Conservation (phyloP, 2,888 invertebrate genomes). For the Melanargia galathea region DNA sequence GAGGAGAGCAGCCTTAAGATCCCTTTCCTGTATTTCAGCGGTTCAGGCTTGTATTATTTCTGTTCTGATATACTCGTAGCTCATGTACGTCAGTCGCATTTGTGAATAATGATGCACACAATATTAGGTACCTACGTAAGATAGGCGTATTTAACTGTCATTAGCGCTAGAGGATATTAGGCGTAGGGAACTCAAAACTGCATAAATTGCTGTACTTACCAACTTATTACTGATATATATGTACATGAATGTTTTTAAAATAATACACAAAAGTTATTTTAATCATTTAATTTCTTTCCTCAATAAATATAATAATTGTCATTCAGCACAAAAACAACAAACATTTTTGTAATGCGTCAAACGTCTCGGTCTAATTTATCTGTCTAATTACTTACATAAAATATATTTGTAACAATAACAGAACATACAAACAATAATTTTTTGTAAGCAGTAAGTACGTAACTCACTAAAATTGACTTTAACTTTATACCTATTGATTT, state of each 20-base stretch:
- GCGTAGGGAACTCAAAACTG: too few relatives aligned
- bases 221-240: too few relatives aligned
- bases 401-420: slow-evolving; percentile 53
- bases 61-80: too few relatives aligned
- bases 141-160: too few relatives aligned
- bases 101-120: too few relatives aligned
- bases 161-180: too few relatives aligned
- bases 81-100: too few relatives aligned
- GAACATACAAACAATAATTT: slow-evolving; percentile 46
- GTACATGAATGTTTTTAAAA: not conserved
- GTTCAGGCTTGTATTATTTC: too few relatives aligned
- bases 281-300: slow-evolving; percentile 52
- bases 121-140: too few relatives aligned
- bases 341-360: slow-evolving; percentile 53
- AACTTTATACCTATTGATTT: slow-evolving; percentile 42
- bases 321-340: slow-evolving; percentile 69
- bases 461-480: slow-evolving; percentile 66
- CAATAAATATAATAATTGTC: slow-evolving; percentile 63
- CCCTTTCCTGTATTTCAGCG: too few relatives aligned
- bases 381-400: slow-evolving; percentile 53
- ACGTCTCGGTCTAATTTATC: too few relatives aligned
- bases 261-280: slow-evolving; percentile 36
- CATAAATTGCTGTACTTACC: not conserved
- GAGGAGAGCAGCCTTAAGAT: too few relatives aligned
- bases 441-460: slow-evolving; percentile 38